These are phyloP conservation scores for Neosilurus hyrtlii DNA, from an alignment of 2,797 vertebrate genomes.

Conservation along the genomic window DNA sequence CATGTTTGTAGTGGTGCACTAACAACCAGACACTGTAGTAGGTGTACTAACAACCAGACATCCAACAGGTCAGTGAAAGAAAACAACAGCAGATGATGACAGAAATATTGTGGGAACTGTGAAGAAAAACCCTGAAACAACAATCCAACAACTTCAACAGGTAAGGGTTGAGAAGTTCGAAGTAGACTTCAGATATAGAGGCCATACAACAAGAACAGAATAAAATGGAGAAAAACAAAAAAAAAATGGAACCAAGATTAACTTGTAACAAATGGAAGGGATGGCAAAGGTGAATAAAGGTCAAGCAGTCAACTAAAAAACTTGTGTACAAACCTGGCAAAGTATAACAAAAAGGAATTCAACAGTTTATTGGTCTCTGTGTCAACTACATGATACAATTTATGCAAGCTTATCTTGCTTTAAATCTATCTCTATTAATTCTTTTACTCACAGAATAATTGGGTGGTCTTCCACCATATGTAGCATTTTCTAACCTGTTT, in stretches of 20 bases:
- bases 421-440: not conserved
- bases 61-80: not conserved
- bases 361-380: not conserved
- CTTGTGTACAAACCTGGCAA: not conserved
- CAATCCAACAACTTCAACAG: not conserved
- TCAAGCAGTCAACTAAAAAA: too few relatives aligned
- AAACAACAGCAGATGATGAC: not conserved
- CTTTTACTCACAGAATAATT: not conserved
- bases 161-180: not conserved
- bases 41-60: slow-evolving; percentile 6
- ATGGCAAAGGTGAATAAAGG: too few relatives aligned
- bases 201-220: too few relatives aligned
- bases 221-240: too few relatives aligned
- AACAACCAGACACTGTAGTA: not conserved
- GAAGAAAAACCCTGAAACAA: not conserved
- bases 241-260: too few relatives aligned
- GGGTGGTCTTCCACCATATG: not conserved
- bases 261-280: too few relatives aligned
- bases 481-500: too few relatives aligned
- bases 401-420: not conserved
- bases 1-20: too few relatives aligned
- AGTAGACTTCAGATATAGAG: not conserved
- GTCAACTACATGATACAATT: not conserved
- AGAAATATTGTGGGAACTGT: not conserved
- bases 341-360: not conserved